Conservation (phyloP, 2,113 vertebrate species). For the Tricholaema leucomelas region DNA sequence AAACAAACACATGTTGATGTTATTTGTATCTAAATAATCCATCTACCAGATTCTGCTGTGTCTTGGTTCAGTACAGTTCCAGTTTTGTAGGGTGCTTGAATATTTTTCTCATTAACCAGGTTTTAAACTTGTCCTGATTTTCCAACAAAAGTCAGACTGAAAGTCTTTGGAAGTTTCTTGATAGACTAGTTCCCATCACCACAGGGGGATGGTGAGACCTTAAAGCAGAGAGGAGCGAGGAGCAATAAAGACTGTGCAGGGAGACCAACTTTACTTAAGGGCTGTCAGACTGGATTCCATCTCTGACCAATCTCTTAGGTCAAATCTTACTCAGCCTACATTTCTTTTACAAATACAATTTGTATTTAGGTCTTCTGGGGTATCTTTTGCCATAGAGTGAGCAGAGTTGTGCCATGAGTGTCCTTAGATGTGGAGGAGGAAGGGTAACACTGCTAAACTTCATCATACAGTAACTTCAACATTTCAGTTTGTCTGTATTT, state of each 20-base stretch:
- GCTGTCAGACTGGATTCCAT: not conserved
- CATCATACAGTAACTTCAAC: not conserved
- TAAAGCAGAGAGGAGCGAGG: not conserved
- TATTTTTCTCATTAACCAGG: not conserved
- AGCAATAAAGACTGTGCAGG: not conserved
- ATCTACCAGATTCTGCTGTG: not conserved
- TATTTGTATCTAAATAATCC: not conserved
- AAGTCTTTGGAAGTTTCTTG: not conserved
- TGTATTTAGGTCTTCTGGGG: not conserved
- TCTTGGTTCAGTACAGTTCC: not conserved
- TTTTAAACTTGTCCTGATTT: not conserved
- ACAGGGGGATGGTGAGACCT: not conserved
- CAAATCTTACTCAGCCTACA: not conserved
- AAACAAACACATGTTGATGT: not conserved
- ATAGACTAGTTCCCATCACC: rapidly evolving
- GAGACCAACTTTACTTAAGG: not conserved
- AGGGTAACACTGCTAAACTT: not conserved
- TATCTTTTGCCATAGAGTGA: rapidly evolving
- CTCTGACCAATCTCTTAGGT: not conserved
- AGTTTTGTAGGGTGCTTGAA: not conserved
- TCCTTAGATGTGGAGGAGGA: not conserved
- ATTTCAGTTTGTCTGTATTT: not conserved
- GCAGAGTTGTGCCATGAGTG: not conserved
- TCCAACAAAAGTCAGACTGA: not conserved
- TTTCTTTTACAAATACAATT: not conserved